phyloP scores from a whole-genome alignment of 1,140 invertebrate genomes.

The Drosophila mayri region DNA sequence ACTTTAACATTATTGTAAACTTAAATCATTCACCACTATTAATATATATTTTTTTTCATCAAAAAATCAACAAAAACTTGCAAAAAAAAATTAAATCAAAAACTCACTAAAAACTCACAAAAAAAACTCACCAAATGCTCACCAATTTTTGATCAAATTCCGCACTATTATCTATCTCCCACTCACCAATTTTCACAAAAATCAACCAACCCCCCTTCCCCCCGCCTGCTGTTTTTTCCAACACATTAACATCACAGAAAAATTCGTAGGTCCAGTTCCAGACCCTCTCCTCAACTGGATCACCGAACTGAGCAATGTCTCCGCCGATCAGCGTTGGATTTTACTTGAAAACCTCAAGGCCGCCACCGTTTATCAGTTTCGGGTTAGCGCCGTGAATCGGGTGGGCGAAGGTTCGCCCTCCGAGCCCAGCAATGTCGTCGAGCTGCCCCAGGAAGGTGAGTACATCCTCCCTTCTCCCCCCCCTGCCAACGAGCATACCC shows the following conservation, averaged over 20 bases:
- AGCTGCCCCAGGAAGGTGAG: slow-evolving; percentile 96
- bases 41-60: background rate
- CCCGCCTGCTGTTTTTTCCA: slow-evolving; percentile 36
- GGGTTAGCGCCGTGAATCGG: slow-evolving; percentile 97
- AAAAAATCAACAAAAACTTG: background rate
- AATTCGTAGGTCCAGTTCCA: slow-evolving; percentile 90
- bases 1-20: slow-evolving; percentile 3
- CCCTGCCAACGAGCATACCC: background rate
- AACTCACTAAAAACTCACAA: background rate
- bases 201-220: no score
- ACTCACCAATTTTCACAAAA: background rate
- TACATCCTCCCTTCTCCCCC: no score
- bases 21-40: no score
- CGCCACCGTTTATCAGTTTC: slow-evolving; percentile 97
- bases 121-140: slow-evolving; percentile 10
- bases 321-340: slow-evolving; percentile 91
- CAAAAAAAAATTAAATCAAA: background rate
- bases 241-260: slow-evolving; percentile 84
- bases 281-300: slow-evolving; percentile 94
- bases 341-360: slow-evolving; percentile 95
- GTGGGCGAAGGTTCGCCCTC: slow-evolving; percentile 97
- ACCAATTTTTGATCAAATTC: background rate
- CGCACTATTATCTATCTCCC: background rate
- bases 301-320: slow-evolving; percentile 94
- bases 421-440: slow-evolving; percentile 93